Conservation (phyloP, 1,140 invertebrate genomes). For the Linepithema humile region DNA sequence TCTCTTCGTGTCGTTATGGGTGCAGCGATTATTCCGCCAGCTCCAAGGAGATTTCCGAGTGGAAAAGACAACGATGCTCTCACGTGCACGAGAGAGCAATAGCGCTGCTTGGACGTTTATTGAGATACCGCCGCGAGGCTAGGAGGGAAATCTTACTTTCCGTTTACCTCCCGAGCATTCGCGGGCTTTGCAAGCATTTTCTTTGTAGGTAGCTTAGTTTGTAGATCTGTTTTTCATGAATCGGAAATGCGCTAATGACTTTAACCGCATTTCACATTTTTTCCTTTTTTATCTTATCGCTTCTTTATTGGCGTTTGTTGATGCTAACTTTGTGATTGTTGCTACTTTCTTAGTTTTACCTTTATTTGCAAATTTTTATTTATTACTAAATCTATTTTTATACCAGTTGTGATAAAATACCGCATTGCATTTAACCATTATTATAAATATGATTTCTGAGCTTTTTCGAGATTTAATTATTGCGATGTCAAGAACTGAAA, state of each 20-base stretch:
- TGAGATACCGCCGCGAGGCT: slow-evolving; percentile 49
- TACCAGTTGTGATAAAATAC: not conserved
- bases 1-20: not conserved
- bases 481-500: not conserved
- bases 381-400: not conserved
- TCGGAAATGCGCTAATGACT: slow-evolving; percentile 20
- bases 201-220: slow-evolving; percentile 58
- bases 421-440: not conserved
- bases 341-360: not conserved
- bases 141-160: slow-evolving; percentile 45
- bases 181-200: slow-evolving; percentile 20
- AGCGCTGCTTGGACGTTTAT: slow-evolving; percentile 56
- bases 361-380: not conserved
- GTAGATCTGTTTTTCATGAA: slow-evolving; percentile 47
- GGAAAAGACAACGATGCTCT: slow-evolving; percentile 47
- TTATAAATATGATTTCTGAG: not conserved
- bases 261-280: not conserved
- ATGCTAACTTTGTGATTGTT: slow-evolving; percentile 22
- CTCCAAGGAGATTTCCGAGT: slow-evolving; percentile 9
- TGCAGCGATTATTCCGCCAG: slow-evolving; percentile 38
- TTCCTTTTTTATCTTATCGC: not conserved
- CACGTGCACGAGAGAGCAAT: slow-evolving; percentile 33
- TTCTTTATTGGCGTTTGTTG: not conserved
- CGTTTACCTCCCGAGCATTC: slow-evolving; percentile 24
- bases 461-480: not conserved